These are phyloP conservation scores for Manis pentadactyla DNA, from an alignment of 2,797 vertebrate genomes.

Conservation along the genomic window DNA sequence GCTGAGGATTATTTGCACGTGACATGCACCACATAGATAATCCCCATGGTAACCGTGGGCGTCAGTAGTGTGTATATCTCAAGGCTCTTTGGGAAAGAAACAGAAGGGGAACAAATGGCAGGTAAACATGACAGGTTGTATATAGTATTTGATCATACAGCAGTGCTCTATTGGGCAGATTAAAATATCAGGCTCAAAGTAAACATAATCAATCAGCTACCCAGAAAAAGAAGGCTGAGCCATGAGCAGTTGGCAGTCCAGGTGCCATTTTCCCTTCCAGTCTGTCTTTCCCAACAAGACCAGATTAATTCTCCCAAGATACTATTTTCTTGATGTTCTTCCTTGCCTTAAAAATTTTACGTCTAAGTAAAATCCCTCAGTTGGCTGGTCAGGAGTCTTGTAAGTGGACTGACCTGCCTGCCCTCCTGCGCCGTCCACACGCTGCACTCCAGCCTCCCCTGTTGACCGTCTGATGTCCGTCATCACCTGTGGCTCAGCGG, in stretches of 20 bases:
- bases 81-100: neutral
- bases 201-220: neutral
- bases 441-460: fast-evolving
- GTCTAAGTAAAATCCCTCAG: neutral
- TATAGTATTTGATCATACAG: neutral
- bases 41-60: constrained; percentile 46
- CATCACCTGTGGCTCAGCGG: fast-evolving
- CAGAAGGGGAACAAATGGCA: neutral
- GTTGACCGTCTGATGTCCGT: too few relatives aligned
- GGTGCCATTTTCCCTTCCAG: fast-evolving
- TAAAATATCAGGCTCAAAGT: neutral
- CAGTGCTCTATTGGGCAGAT: neutral
- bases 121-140: neutral
- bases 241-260: neutral
- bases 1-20: neutral
- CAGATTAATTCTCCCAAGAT: fast-evolving
- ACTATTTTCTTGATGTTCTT: neutral
- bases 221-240: neutral
- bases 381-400: too few relatives aligned
- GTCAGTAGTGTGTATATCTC: neutral
- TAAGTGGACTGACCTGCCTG: too few relatives aligned
- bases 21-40: neutral
- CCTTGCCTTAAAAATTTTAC: neutral
- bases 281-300: neutral
- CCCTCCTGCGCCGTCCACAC: too few relatives aligned